These are phyloP conservation scores for Heterodera schachtii DNA, from an alignment of 1,140 invertebrate genomes.

Conservation along the genomic window DNA sequence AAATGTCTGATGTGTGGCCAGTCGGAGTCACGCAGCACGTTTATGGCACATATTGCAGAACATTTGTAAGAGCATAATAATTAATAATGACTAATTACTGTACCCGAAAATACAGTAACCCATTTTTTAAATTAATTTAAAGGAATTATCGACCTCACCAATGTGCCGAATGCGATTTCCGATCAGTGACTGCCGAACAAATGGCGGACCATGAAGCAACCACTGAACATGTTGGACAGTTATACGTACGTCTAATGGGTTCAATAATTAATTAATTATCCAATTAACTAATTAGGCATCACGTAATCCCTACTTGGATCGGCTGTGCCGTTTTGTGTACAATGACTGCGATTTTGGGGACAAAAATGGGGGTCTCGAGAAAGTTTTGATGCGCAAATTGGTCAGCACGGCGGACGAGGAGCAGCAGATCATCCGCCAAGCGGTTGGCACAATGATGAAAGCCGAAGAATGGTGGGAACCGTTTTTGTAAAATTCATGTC, in stretches of 20 bases:
- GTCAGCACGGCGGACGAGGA: constrained; percentile 17
- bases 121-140: not conserved
- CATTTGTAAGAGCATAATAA: constrained; percentile 2
- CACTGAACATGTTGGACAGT: constrained; percentile 20
- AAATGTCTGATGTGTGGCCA: constrained; percentile 27
- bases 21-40: constrained; percentile 13
- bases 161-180: constrained; percentile 26
- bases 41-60: constrained; percentile 19
- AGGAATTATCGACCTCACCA: constrained; percentile 22
- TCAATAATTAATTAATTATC: not conserved
- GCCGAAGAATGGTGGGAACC: constrained; percentile 3
- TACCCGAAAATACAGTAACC: too few relatives aligned
- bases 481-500: too few relatives aligned
- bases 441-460: constrained; percentile 21
- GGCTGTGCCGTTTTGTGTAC: constrained; percentile 29
- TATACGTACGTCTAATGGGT: not conserved
- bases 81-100: too few relatives aligned
- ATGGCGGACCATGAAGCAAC: constrained; percentile 27
- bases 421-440: not conserved
- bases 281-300: not conserved
- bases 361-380: constrained; percentile 15
- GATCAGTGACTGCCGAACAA: constrained; percentile 22
- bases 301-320: constrained; percentile 23
- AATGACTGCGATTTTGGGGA: constrained; percentile 30
- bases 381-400: constrained; percentile 24